Percentiles rank a stretch among this genome's conserved stretches.
These are phyloP conservation scores for Planococcus citri DNA, from an alignment of 1,140 invertebrate species.

Conservation along the genomic window DNA sequence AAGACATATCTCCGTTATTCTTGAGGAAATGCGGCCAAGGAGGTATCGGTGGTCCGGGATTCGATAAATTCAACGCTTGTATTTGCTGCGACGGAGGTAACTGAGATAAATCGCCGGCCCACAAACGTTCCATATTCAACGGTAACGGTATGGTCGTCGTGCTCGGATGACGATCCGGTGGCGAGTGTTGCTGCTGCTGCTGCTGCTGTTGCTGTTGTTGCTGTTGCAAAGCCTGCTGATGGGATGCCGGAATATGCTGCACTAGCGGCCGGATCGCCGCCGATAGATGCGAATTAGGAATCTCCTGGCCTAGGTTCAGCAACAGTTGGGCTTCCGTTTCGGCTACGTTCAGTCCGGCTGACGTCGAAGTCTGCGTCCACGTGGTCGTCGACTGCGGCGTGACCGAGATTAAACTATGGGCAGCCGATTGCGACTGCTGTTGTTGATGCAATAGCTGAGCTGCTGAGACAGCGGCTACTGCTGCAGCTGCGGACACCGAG, in stretches of 20 bases:
- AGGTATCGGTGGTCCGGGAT: slow-evolving; percentile 31
- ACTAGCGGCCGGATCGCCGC: slow-evolving; percentile 20
- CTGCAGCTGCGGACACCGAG: slow-evolving; percentile 30
- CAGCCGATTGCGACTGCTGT: slow-evolving; percentile 33
- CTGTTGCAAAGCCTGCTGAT: slow-evolving; percentile 24
- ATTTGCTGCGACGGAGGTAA: slow-evolving; percentile 69
- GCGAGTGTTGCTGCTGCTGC: slow-evolving; percentile 27
- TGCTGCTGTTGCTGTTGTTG: slow-evolving; percentile 24
- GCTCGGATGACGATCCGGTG: slow-evolving; percentile 12
- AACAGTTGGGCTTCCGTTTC: slow-evolving; percentile 70
- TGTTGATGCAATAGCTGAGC: slow-evolving; percentile 27
- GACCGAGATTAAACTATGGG: slow-evolving; percentile 39
- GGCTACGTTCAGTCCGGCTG: slow-evolving; percentile 34
- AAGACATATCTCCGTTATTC: slow-evolving; percentile 34
- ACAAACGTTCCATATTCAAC: slow-evolving; percentile 81
- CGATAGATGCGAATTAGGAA: slow-evolving; percentile 26
- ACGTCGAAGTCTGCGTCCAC: slow-evolving; percentile 24
- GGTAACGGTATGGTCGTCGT: slow-evolving; percentile 41
- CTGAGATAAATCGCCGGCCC: slow-evolving; percentile 73
- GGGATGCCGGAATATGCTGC: slow-evolving; percentile 22
- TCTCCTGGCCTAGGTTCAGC: slow-evolving; percentile 60
- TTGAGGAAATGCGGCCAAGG: slow-evolving; percentile 29
- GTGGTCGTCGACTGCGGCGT: slow-evolving; percentile 33
- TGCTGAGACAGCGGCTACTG: slow-evolving; percentile 16
- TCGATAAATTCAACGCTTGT: slow-evolving; percentile 56